phyloP scores from a whole-genome alignment of 92 coral and sea anemone genomes.

The Muricea muricata region DNA sequence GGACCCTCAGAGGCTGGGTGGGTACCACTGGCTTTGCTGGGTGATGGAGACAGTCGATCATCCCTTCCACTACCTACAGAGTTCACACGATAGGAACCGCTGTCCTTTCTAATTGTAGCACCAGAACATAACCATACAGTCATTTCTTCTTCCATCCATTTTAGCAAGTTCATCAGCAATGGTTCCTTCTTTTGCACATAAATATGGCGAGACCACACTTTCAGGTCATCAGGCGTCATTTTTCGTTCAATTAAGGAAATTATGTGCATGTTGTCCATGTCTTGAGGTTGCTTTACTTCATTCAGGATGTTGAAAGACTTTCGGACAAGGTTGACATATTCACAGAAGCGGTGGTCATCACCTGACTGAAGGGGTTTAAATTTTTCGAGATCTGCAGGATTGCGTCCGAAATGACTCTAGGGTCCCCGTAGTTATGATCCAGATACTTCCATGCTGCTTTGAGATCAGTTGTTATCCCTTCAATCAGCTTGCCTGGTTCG shows the following conservation, averaged over 20 bases:
- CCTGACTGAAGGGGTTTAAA: constrained; percentile 59
- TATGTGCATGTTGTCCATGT: constrained; percentile 66
- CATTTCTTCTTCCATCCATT: constrained; percentile 67
- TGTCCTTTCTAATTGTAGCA: constrained; percentile 55
- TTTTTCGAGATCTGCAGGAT: constrained; percentile 47
- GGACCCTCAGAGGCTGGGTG: background rate
- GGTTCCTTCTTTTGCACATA: constrained; percentile 44
- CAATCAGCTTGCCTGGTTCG: constrained; percentile 56
- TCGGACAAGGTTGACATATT: constrained; percentile 59
- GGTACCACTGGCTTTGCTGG: background rate
- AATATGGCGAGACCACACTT: constrained; percentile 67
- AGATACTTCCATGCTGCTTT: constrained; percentile 52
- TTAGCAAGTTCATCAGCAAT: constrained; percentile 53
- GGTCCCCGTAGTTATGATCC: too few species aligned
- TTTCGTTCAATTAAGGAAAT: constrained; percentile 26
- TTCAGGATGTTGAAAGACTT: too few species aligned
- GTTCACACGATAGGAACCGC: background rate
- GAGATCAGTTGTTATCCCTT: constrained; percentile 50
- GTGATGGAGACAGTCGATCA: background rate
- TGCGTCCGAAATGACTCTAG: constrained; percentile 60
- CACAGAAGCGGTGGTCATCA: constrained; percentile 68
- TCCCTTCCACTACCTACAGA: too few species aligned
- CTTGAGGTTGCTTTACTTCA: constrained; percentile 61
- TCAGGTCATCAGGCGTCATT: constrained; percentile 55
- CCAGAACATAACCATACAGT: constrained; percentile 57